phyloP scores from a whole-genome alignment of 1,140 invertebrate genomes.

The Drosophila erecta region DNA sequence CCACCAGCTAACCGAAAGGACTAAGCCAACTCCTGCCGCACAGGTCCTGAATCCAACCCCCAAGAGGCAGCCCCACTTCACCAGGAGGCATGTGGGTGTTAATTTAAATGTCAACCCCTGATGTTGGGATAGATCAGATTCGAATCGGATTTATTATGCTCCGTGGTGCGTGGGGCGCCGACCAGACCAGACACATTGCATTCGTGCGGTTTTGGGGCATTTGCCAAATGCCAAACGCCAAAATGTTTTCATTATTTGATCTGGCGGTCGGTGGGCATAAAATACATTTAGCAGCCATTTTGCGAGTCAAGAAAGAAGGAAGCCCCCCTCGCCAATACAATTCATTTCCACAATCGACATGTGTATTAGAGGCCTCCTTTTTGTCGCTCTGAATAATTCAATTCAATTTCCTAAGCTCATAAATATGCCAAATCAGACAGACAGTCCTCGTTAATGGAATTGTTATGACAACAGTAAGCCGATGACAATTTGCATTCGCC shows the following conservation, averaged over 20 bases:
- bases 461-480: slow-evolving; percentile 67
- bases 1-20: slow-evolving; percentile 33
- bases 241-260: slow-evolving; percentile 44
- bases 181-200: slow-evolving; percentile 43
- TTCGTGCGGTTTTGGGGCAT: slow-evolving; percentile 58
- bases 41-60: slow-evolving; percentile 26
- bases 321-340: slow-evolving; percentile 35
- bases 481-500: slow-evolving; percentile 46
- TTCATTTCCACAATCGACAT: slow-evolving; percentile 34
- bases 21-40: slow-evolving; percentile 17
- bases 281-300: slow-evolving; percentile 31
- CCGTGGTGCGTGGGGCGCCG: slow-evolving; percentile 62
- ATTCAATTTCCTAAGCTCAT: slow-evolving; percentile 72
- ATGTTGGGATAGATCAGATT: slow-evolving; percentile 35
- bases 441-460: slow-evolving; percentile 68
- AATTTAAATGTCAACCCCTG: slow-evolving; percentile 63
- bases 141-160: slow-evolving; percentile 75
- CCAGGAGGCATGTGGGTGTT: slow-evolving; percentile 27
- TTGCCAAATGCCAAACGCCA: slow-evolving; percentile 8
- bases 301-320: slow-evolving; percentile 10
- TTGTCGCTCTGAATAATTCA: slow-evolving; percentile 55
- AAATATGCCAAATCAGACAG: slow-evolving; percentile 59
- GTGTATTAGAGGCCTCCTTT: slow-evolving; percentile 25
- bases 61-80: slow-evolving; percentile 3
- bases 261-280: slow-evolving; percentile 1